Evolutionary conservation across 2,797 vertebrate species (phyloP).

Genomic region (Cyclopterus lumpus): DNA sequence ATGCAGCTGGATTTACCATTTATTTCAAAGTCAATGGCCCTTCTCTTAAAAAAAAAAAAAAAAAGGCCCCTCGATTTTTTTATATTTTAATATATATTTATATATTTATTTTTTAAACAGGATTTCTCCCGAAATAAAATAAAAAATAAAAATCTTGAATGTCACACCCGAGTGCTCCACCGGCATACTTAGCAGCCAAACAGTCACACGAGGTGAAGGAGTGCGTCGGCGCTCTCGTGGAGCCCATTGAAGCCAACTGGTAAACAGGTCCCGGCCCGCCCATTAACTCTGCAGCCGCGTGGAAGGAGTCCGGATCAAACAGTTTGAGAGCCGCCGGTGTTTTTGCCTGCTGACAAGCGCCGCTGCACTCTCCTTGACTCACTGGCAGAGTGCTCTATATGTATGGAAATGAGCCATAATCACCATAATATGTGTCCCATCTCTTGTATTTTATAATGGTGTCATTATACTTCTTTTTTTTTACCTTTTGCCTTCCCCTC

Average conservation of each 20-base stretch:
- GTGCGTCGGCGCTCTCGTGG: slow-evolving; percentile 33
- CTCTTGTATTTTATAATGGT: slow-evolving; percentile 76
- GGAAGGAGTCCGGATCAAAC: slow-evolving; percentile 63
- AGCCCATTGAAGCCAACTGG: slow-evolving; percentile 65
- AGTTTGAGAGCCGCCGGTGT: slow-evolving; percentile 49
- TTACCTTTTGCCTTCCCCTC: slow-evolving; percentile 32
- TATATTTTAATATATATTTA: slow-evolving; percentile 31
- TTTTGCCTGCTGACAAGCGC: slow-evolving; percentile 56
- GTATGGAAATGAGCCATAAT: slow-evolving; percentile 84
- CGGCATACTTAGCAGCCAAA: slow-evolving; percentile 57
- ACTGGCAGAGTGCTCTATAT: slow-evolving; percentile 75
- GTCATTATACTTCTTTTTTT: slow-evolving; percentile 71
- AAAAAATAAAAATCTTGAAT: slow-evolving; percentile 63
- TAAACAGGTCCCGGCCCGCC: slow-evolving; percentile 73
- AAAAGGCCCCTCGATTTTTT: no score
- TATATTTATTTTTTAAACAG: slow-evolving; percentile 45
- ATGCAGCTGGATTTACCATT: slow-evolving; percentile 40
- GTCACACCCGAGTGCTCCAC: slow-evolving; percentile 64
- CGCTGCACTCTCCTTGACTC: slow-evolving; percentile 77
- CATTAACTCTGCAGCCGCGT: slow-evolving; percentile 67
- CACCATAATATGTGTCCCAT: slow-evolving; percentile 79
- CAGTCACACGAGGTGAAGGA: slow-evolving; percentile 56
- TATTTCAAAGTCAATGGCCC: slow-evolving; percentile 67
- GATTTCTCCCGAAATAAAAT: no score
- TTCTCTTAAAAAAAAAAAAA: slow-evolving; percentile 23